Percentiles rank a stretch among this genome's conserved stretches.
phyloP scores from a whole-genome alignment of 2,797 vertebrate genomes.

The Pseudopleuronectes americanus region DNA sequence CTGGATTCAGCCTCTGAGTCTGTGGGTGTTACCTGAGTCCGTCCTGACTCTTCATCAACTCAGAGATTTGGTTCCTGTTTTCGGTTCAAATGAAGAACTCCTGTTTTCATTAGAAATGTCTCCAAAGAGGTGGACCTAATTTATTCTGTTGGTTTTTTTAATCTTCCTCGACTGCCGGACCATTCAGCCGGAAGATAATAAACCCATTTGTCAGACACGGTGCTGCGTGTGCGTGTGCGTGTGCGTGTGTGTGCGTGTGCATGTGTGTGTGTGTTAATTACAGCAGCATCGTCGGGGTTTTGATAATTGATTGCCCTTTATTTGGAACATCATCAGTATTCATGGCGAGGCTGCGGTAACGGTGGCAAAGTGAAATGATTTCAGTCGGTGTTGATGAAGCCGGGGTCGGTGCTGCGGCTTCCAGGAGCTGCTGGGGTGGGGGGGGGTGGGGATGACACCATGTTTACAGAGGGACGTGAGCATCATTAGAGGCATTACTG shows the following conservation, averaged over 20 bases:
- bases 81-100: conserved; percentile 24
- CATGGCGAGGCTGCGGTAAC: conserved; percentile 14
- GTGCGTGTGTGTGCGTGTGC: conserved; percentile 4
- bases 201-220: conserved; percentile 70
- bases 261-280: conserved; percentile 26
- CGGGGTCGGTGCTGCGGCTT: neutral
- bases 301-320: conserved; percentile 56
- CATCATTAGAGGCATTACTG: conserved; percentile 34
- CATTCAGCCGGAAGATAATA: conserved; percentile 60
- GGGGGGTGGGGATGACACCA: conserved; percentile 39
- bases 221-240: conserved; percentile 14
- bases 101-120: conserved; percentile 36
- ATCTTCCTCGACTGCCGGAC: conserved; percentile 26
- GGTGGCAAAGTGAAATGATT: conserved; percentile 9
- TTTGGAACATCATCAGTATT: conserved; percentile 56
- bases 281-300: conserved; percentile 44
- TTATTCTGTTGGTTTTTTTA: conserved; percentile 33
- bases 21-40: too few relatives aligned
- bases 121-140: conserved; percentile 46
- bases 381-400: conserved; percentile 4
- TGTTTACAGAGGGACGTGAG: conserved; percentile 39
- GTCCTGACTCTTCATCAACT: neutral
- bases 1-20: too few relatives aligned
- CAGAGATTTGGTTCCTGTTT: conserved; percentile 7
- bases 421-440: conserved; percentile 15